A percentile compares a stretch with the other conserved stretches of the same genome.
These are phyloP conservation scores for Hyles euphorbiae DNA, from an alignment of 1,140 invertebrate species.

Conservation along the genomic window DNA sequence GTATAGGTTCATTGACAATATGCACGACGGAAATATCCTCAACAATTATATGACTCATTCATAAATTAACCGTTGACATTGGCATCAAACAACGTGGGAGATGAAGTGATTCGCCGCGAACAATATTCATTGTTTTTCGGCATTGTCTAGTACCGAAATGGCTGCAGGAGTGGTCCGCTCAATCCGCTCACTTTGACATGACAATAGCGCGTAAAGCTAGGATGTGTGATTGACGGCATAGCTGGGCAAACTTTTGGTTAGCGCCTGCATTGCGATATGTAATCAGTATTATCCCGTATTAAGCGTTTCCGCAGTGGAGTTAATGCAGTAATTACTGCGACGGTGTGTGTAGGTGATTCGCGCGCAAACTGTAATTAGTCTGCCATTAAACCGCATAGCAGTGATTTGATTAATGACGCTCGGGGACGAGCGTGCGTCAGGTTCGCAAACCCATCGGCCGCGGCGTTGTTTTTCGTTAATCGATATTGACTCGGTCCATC, in stretches of 20 bases:
- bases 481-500: constrained; percentile 20
- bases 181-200: constrained; percentile 16
- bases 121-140: not conserved
- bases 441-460: constrained; percentile 16
- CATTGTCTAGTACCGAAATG: constrained; percentile 5
- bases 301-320: constrained; percentile 36
- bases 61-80: too few species aligned
- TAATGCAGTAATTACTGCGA: constrained; percentile 42
- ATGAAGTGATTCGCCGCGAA: not conserved
- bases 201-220: constrained; percentile 21
- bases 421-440: constrained; percentile 28
- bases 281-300: constrained; percentile 40
- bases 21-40: too few species aligned
- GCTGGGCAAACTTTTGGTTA: constrained; percentile 28
- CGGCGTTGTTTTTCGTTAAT: constrained; percentile 35
- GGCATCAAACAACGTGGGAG: too few species aligned
- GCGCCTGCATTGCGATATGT: constrained; percentile 31
- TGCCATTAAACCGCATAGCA: constrained; percentile 50
- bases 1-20: too few species aligned
- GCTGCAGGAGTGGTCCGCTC: constrained; percentile 1
- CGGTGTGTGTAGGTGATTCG: constrained; percentile 41
- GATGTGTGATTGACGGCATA: constrained; percentile 28
- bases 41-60: too few species aligned
- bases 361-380: constrained; percentile 58
- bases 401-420: constrained; percentile 61